Evolutionary conservation across 1,140 invertebrate species (phyloP), one percentile per base, ranked within the genome.

Genomic region (Drosophila subpulchrella): DNA sequence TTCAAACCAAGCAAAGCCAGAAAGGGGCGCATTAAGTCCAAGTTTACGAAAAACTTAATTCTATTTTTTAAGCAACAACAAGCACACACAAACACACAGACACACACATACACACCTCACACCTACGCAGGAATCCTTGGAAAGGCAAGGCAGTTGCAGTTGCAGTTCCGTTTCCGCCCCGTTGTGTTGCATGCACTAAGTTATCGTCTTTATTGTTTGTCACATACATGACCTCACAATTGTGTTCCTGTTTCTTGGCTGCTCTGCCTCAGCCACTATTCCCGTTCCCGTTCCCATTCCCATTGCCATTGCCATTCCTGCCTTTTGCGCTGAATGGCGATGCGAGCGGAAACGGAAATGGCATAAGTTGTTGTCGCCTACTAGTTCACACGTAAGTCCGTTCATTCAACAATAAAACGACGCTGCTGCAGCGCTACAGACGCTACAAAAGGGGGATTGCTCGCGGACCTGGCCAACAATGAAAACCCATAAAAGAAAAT

Each of bases 201-300:
- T 89, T 89, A 89, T 89, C 84, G 80, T 84, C 84, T 81, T 89
- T 89, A 89, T 89, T 89, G 84, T 89, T 89, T 89, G 84, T 84
- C 84, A 89, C 84, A 89, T 89, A 90, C 84, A 89, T 84, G 85
- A 84, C 80, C 84, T 84, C 84, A 84, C 84, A 89, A 89, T 80
- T 89, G 73, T 78, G 54, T 83, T 80, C 72, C 76, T 76, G 72
- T 77, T 80, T 51, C 72, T 74, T 81, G 72, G 70, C 48, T 34
- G 48, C 48, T 34, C n/a, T 34, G 48, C 27, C 27, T 50, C 27
- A 32, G 47, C 47, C 47, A n/a, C 47, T 11, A 44, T 20, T 11
- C 8, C 17, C 20, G 13, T 24, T 46, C 17, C 44, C 20, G 4
- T 46, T 24, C 10, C 10, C 10, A 12, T 46, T 13, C 17, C 20